Base-by-base conservation (phyloP, 2,888 invertebrate genomes). In the Metallyticus violacea region DNA sequence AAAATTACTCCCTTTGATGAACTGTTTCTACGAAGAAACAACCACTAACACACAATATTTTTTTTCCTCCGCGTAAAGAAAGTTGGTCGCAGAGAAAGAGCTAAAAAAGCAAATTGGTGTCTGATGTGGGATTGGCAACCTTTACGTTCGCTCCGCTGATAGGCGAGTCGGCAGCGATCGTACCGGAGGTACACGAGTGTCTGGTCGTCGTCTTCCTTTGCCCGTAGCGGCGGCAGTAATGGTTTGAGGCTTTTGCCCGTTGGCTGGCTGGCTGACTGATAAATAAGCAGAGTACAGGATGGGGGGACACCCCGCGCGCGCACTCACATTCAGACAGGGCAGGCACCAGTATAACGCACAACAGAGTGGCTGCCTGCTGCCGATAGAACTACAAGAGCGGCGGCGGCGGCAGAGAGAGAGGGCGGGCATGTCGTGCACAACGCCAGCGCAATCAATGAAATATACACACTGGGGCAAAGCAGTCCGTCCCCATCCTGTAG, bases 361-460 rank as follows among this genome's bases (percentile, higher is more conserved):
- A 62, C 40, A 62, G 40, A 62, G 40, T 62, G 40, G 40, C 40
- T 62, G 40, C 15, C 40, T 62, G 40, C 40, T 62, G 40, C 40
- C 40, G 40, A 62, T 62, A 62, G 40, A 62, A 62, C 40, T 62
- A 80, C 28, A 29, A 80, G 79, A 27, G 28, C 28, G 79, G 79
- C 28, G n/a, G 79, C 29, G 80, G 80, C 28, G n/a, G 80, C 26
- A 80, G 81, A 78, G 25, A 78, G 30, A 40, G 25, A 81, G 25
- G 29, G 26, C 30, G 15, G 28, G 81, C 81, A 22, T 85, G 80
- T 77, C 83, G 83, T 83, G 86, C 86, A 85, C 85, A 86, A 86
- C 88, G 88, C 88, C 88, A 88, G 88, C 88, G 88, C 88, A 88
- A 88, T 88, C 88, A 88, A 88, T 88, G 88, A 88, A 87, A 88